Evolutionary conservation across 2,888 invertebrate genomes (phyloP), one percentile per base, ranked within the genome.

Genomic region (Spisula subtruncata): DNA sequence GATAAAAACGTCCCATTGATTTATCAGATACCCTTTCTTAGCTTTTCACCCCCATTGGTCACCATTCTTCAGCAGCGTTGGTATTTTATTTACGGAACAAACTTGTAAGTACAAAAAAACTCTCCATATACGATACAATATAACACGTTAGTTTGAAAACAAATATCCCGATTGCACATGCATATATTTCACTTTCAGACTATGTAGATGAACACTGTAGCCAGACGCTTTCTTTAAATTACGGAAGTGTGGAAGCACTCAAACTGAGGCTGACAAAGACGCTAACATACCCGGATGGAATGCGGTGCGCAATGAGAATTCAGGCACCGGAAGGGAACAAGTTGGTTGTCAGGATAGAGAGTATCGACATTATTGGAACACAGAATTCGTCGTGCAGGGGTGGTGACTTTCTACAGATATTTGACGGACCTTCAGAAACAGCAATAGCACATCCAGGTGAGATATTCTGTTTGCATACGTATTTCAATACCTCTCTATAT

Each of bases 171-270:
- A 51, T 51, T 14, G 51, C 12, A n/a, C n/a, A n/a, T n/a, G n/a
- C n/a, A n/a, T n/a, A n/a, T n/a, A n/a, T 51, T 51, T 66, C 25
- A 10, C 35, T 83, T 56, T 41, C 87, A 92, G 92, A 92, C 80
- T 90, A 82, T 71, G 81, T 92, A 18, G 91, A 91, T n/a, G 92
- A 92, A 20, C 92, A 92, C 83, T 92, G 92, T 79, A 90, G 89
- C 48, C 92, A 92, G 86, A 92, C 91, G 66, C 88, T 92, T 60
- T 88, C 91, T 5, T 83, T 92, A 2, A 90, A 91, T 81, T 89
- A 82, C 71, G 92, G 91, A 54, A 89, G 87, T 83, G 81, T 91
- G 8, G 90, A 92, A 48, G 87, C 90, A 6, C 90, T 92, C 14
- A 83, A 81, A 56, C 83, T 92, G 60, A 86, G 79, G 25, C 88